phyloP scores from a whole-genome alignment of 1,140 invertebrate species.

The Anastatus disparis region DNA sequence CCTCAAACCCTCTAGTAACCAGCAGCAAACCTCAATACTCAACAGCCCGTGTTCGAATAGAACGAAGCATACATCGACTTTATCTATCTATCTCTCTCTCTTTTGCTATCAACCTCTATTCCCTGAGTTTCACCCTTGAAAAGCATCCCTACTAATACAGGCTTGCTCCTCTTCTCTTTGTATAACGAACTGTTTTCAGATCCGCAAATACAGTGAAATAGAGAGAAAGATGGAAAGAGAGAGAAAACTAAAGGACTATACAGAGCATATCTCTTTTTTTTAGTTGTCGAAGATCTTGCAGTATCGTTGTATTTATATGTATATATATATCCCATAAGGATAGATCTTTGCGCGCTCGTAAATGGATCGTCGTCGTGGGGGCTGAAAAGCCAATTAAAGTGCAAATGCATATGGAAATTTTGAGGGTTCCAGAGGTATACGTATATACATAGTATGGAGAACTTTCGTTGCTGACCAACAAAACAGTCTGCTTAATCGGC shows the following conservation, averaged over 20 bases:
- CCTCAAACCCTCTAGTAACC: not conserved
- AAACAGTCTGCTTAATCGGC: conserved; percentile 40
- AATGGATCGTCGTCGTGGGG: conserved; percentile 24
- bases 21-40: not conserved
- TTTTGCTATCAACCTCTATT: not conserved
- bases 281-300: not conserved
- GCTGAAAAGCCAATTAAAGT: conserved; percentile 62
- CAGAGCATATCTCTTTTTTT: not conserved
- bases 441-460: not conserved
- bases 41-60: not conserved
- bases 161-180: not conserved
- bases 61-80: conserved; percentile 1
- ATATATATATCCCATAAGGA: no score
- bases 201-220: not conserved
- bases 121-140: not conserved
- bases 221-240: not conserved
- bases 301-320: no score
- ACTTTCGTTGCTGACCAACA: conserved; percentile 48
- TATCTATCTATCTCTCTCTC: conserved; percentile 2
- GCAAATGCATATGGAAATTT: conserved; percentile 65
- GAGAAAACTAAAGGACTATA: not conserved
- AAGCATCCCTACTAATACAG: not conserved
- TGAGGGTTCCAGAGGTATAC: not conserved
- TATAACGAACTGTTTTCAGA: not conserved
- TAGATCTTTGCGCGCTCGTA: not conserved